Conservation (phyloP, 2,888 invertebrate genomes). For the Helleia helle region DNA sequence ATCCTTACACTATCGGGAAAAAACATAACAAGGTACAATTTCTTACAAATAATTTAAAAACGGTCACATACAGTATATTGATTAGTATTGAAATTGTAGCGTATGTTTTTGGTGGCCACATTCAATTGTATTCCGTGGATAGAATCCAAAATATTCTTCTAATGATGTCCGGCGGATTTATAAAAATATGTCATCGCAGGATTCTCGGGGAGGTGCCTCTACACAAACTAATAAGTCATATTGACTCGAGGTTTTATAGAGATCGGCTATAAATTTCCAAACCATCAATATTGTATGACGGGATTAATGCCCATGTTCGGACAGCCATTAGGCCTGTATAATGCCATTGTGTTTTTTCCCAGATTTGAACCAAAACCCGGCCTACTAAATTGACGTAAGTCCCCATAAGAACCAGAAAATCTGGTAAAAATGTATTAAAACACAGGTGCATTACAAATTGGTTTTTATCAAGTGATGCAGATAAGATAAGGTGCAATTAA, state of each 20-base stretch:
- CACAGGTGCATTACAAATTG: constrained; percentile 17
- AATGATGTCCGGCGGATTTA: constrained; percentile 54
- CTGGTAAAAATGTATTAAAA: constrained; percentile 33
- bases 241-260: constrained; percentile 60
- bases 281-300: constrained; percentile 71
- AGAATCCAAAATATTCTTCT: constrained; percentile 54
- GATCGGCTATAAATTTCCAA: constrained; percentile 61
- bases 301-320: constrained; percentile 71
- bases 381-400: constrained; percentile 56
- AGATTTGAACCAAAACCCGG: constrained; percentile 40
- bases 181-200: constrained; percentile 55
- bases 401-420: constrained; percentile 28
- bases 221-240: constrained; percentile 69
- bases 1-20: constrained; percentile 4
- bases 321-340: constrained; percentile 64
- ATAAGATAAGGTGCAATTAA: no score
- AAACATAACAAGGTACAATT: constrained; percentile 3
- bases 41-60: constrained; percentile 1
- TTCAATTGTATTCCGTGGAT: constrained; percentile 67
- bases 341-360: constrained; percentile 66
- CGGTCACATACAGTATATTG: constrained; percentile 2
- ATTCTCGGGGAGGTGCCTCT: constrained; percentile 56
- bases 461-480: no score
- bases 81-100: constrained; percentile 54
- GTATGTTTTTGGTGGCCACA: constrained; percentile 59